Percentiles rank a stretch among this genome's conserved stretches.
phyloP scores from a whole-genome alignment of 2,797 vertebrate species.

The Rousettus madagascariensis region DNA sequence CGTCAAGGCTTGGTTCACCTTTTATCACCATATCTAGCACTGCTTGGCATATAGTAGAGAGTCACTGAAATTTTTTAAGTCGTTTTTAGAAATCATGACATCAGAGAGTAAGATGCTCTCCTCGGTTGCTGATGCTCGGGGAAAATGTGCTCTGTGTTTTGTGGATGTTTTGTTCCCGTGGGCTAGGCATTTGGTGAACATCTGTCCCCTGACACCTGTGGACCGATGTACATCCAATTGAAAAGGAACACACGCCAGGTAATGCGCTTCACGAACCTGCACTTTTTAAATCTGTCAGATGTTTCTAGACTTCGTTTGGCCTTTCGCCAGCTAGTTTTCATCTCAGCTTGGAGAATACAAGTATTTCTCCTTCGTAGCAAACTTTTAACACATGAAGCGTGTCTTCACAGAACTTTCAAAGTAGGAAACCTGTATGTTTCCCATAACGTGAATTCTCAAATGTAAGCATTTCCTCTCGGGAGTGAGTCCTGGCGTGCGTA shows the following conservation, averaged over 20 bases:
- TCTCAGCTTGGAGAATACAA: neutral
- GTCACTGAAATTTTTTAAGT: neutral
- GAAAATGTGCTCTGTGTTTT: conserved; percentile 15
- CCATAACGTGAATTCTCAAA: conserved; percentile 12
- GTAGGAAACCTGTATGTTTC: conserved; percentile 23
- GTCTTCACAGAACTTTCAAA: neutral
- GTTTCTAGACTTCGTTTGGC: neutral
- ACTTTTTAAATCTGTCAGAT: neutral
- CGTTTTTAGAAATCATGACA: conserved; percentile 36
- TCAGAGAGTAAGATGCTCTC: neutral
- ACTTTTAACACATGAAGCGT: neutral
- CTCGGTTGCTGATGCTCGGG: conserved; percentile 5
- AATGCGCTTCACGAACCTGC: neutral
- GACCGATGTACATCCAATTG: neutral
- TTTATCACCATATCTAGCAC: neutral
- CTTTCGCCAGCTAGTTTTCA: neutral
- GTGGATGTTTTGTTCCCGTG: conserved; percentile 50
- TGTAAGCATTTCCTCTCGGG: neutral
- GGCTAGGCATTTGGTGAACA: conserved; percentile 62
- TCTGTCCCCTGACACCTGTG: conserved; percentile 68
- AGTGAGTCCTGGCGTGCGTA: neutral
- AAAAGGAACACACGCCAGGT: neutral
- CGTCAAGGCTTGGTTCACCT: neutral
- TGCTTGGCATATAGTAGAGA: neutral
- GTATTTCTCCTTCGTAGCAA: conserved; percentile 32